Base-by-base conservation (phyloP, 2,113 vertebrate genomes). In the Coptodon rendalli region DNA sequence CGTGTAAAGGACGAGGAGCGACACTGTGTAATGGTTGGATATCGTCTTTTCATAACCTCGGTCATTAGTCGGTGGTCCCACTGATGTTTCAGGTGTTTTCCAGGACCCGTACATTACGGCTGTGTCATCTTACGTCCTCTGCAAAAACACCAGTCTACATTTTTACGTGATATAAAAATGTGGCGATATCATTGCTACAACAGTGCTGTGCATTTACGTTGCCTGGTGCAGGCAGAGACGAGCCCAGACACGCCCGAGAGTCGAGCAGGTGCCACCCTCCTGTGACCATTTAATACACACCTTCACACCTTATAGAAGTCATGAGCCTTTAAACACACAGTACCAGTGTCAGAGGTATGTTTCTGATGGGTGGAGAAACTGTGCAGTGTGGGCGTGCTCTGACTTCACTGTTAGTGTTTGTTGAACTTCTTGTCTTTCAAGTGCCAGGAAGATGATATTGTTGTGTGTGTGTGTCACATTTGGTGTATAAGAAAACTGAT, bases 161-260 rank as follows among this genome's bases (percentile, higher is more conserved):
- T 0, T 63, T 0, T 2, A 63, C 9, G 0, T 17, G 14, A 31
- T 0, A 61, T 61, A 31, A 48, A 48, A 17, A 38, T 66, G 2
- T n/a, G 9, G 6, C 0, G 2, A 36, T 5, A 12, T n/a, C 59
- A 63, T 0, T 6, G 6, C 9, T n/a, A 11, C 16, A 0, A 1
- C 59, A 11, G 31, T 29, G 5, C 13, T 16, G 14, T 29, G 24
- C 56, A 29, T 59, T 59, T 36, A 4, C 4, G 13, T 59, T 5
- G 7, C 9, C 59, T 34, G 1, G 5, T 63, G 59, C 16, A 34
- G 16, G 29, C 59, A 36, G 16, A 34, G 9, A 11, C 29, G 6
- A 63, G 31, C 31, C 59, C 31, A 12, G 31, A 34, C 9, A 1
- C 7, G 59, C 27, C n/a, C 2, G 12, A 57, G 6, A 27, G 54